Conservation (phyloP, 2,888 invertebrate genomes). For the Lagria hirta region DNA sequence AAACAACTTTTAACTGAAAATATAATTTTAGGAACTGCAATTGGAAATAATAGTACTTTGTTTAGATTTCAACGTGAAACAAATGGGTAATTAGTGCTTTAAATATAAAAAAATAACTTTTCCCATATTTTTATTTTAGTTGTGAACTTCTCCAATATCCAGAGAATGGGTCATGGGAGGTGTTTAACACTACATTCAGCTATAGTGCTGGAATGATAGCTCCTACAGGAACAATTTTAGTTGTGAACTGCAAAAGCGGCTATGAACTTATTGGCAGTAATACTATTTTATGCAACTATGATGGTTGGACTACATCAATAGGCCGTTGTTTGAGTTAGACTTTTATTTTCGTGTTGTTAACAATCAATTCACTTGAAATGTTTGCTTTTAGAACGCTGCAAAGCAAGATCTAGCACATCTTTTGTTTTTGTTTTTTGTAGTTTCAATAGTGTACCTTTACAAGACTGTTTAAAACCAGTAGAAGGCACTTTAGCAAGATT, state of each 20-base stretch:
- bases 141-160: conserved; percentile 10
- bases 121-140: too few relatives aligned
- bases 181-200: too few relatives aligned
- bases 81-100: too few relatives aligned
- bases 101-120: too few relatives aligned
- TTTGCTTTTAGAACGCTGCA: too few relatives aligned
- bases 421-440: conserved; percentile 31
- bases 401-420: too few relatives aligned
- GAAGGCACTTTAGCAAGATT: conserved; percentile 35
- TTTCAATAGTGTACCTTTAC: neutral
- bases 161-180: conserved; percentile 3
- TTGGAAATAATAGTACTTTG: too few relatives aligned
- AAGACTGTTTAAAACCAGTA: conserved; percentile 30
- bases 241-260: conserved; percentile 3
- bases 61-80: too few relatives aligned
- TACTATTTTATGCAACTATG: conserved; percentile 6
- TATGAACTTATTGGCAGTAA: conserved; percentile 8
- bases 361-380: too few relatives aligned
- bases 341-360: too few relatives aligned
- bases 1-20: too few relatives aligned
- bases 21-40: too few relatives aligned
- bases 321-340: conserved; percentile 35
- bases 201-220: conserved; percentile 2
- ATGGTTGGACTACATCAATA: conserved; percentile 24
- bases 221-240: conserved; percentile 3